phyloP scores from a whole-genome alignment of 1,140 invertebrate genomes.

The Nephila pilipes region DNA sequence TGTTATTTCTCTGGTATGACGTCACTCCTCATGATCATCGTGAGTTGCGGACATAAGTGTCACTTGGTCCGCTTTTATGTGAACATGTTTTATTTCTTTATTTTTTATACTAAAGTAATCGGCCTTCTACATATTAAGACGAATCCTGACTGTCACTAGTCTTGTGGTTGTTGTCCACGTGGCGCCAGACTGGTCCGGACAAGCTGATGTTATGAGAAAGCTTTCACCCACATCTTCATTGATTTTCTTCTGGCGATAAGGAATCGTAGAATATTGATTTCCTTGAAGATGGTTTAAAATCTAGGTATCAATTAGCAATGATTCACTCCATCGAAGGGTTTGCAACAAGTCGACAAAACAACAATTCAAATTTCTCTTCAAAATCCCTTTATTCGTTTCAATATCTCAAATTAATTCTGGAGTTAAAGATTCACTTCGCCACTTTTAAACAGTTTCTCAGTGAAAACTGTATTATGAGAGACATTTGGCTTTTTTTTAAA shows the following conservation, averaged over 20 bases:
- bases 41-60: not conserved
- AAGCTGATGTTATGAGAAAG: slow-evolving; percentile 1
- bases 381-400: not conserved
- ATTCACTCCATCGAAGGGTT: not conserved
- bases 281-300: not conserved
- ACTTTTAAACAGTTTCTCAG: no score
- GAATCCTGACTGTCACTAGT: not conserved
- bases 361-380: not conserved
- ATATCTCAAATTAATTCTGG: no score
- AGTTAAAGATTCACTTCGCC: no score
- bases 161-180: not conserved
- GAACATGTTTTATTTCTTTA: not conserved
- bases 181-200: slow-evolving; percentile 11
- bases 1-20: not conserved
- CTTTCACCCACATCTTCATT: slow-evolving; percentile 7
- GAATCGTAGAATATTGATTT: slow-evolving; percentile 5
- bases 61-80: not conserved
- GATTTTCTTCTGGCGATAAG: not conserved
- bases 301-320: not conserved
- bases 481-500: no score
- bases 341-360: not conserved
- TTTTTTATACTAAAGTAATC: not conserved
- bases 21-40: not conserved
- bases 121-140: not conserved
- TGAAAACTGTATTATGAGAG: no score